Conservation (phyloP, 2,888 invertebrate species). For the Chrysomela aeneicollis region DNA sequence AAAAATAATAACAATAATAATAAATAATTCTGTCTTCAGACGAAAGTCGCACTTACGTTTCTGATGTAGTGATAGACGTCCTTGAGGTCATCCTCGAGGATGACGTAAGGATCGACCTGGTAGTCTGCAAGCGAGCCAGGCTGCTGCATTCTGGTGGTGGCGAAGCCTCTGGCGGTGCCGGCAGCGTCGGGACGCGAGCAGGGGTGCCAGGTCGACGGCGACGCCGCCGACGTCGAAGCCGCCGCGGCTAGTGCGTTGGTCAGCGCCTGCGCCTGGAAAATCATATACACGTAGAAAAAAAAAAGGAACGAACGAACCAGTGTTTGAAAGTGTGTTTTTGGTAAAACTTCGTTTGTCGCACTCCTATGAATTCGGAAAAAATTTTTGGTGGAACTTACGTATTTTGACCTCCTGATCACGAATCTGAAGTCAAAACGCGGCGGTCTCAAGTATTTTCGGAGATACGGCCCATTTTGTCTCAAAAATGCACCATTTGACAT, state of each 20-base stretch:
- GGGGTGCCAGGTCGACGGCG: constrained; percentile 57
- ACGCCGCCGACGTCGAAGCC: constrained; percentile 48
- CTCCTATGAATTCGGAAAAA: too few species aligned
- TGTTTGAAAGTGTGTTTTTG: too few species aligned
- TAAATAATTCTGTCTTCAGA: too few species aligned
- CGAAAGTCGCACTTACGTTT: constrained; percentile 79
- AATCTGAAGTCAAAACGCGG: too few species aligned
- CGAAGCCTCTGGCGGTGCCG: constrained; percentile 65
- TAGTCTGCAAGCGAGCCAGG: constrained; percentile 83
- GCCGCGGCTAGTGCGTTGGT: constrained; percentile 36
- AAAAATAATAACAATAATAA: too few species aligned
- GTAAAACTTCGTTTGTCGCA: too few species aligned
- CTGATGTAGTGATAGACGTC: constrained; percentile 86
- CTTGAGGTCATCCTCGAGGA: constrained; percentile 87
- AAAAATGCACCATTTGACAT: too few species aligned
- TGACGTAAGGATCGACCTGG: constrained; percentile 85
- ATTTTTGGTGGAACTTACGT: too few species aligned
- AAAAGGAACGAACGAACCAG: too few species aligned
- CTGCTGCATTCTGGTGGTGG: constrained; percentile 80
- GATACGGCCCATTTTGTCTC: too few species aligned
- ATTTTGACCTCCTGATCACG: too few species aligned
- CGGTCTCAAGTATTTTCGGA: too few species aligned
- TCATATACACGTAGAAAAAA: not conserved
- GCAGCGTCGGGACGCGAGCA: constrained; percentile 58
- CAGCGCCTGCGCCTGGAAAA: constrained; percentile 37